Evolutionary conservation across 2,888 invertebrate genomes (phyloP).

Genomic region (Morinoia aosen): DNA sequence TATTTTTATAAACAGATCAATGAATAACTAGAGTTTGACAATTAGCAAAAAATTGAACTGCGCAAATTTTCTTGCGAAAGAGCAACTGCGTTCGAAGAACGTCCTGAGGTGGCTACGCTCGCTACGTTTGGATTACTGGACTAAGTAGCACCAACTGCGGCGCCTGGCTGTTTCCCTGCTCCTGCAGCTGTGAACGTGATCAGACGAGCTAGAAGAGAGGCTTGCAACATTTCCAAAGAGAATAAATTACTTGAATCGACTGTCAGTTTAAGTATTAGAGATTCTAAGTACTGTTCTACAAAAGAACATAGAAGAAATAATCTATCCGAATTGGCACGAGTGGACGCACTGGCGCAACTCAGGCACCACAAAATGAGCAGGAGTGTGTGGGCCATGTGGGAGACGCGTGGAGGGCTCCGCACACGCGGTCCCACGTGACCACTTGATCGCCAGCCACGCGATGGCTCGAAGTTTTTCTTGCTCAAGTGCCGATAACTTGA

Average conservation of each 20-base stretch:
- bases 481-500: not conserved
- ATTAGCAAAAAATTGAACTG: not conserved
- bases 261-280: not conserved
- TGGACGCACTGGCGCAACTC: not conserved
- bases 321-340: not conserved
- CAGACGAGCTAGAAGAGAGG: not conserved
- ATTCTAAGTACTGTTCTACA: not conserved
- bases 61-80: not conserved
- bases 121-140: not conserved
- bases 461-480: not conserved
- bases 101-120: not conserved
- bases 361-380: not conserved
- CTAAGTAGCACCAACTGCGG: not conserved
- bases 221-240: not conserved
- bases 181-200: not conserved
- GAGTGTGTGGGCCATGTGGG: not conserved
- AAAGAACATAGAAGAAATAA: not conserved
- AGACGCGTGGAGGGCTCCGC: not conserved
- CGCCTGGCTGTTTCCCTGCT: not conserved
- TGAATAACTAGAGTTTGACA: not conserved
- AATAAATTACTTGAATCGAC: not conserved
- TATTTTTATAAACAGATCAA: too few species aligned
- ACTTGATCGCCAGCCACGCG: not conserved
- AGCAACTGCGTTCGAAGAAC: not conserved
- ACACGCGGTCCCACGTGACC: not conserved